Base-by-base conservation (phyloP, 2,113 vertebrate species). In the Callithrix jacchus region DNA sequence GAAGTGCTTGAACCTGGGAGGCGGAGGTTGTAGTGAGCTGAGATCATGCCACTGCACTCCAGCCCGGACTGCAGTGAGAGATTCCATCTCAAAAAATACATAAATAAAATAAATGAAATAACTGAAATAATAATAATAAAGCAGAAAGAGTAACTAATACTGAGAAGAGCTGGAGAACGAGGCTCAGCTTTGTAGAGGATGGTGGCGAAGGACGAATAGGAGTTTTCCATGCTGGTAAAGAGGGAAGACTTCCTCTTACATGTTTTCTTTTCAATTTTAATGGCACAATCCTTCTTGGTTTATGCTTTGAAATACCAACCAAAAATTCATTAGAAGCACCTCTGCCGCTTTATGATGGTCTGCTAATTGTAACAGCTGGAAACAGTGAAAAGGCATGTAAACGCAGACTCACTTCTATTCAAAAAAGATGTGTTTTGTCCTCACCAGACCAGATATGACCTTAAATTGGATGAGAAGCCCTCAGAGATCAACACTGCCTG, bases 171-270 rank as follows among this genome's bases (percentile, higher is more conserved):
- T 77, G 27, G 35, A 71, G 68, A 20, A 71, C 8, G 1, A 37
- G 17, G 17, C 8, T 37, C 21, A 71, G 35, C 64, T 71, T 71
- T 4, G 0, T n/a, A 71, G 68, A 71, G 35, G 35, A 71, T 0
- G 0, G n/a, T 8, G 1, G 8, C 8, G 8, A 37, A 71, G n/a
- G 8, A n/a, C 4, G n/a, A 71, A 11, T 2, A 20, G 64, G 27
- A 16, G 35, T 21, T 71, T 71, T 71, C 35, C 18, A 71, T 42
- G 74, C 42, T 14, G 42, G 32, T 77, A 30, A 47, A 30, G 25
- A 47, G 42, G 23, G 12, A 77, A 17, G 23, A 27, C 6, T 30
- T 77, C 42, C 14, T 6, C 74, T 18, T 30, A 45, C 17, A 45
- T 8, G 27, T 30, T 77, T 77, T 77, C 74, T 77, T 47, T 25